These are phyloP conservation scores for Pseudonaja textilis DNA, from an alignment of 2,113 vertebrate species.

Conservation along the genomic window DNA sequence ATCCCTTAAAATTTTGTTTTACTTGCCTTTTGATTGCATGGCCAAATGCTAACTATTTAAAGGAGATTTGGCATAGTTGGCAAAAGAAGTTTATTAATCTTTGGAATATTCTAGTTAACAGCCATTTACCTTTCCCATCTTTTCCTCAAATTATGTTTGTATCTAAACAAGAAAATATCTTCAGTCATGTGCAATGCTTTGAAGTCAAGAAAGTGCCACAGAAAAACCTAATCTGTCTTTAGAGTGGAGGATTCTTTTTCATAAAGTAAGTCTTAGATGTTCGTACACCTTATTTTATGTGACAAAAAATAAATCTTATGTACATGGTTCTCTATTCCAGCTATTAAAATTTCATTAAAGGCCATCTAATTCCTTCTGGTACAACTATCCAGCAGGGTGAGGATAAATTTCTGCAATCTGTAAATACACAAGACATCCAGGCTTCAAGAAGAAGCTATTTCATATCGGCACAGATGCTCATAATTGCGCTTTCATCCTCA, in stretches of 20 bases:
- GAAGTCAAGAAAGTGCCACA: background rate
- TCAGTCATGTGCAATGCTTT: background rate
- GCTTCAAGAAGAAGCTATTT: slow-evolving; percentile 37
- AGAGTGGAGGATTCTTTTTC: background rate
- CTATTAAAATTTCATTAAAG: slow-evolving; percentile 43
- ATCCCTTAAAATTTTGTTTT: background rate
- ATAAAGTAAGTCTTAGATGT: background rate
- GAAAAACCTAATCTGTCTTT: background rate
- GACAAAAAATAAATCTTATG: slow-evolving; percentile 31
- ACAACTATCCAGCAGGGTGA: slow-evolving; percentile 25
- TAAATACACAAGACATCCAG: slow-evolving; percentile 32
- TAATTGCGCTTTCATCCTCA: slow-evolving; percentile 60
- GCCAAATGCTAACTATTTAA: background rate
- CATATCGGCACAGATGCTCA: slow-evolving; percentile 42
- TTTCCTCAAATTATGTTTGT: background rate
- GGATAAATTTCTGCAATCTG: slow-evolving; percentile 47
- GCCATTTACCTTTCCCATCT: background rate
- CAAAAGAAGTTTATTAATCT: background rate
- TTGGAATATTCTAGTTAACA: background rate
- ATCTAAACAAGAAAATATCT: background rate
- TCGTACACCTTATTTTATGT: slow-evolving; percentile 5
- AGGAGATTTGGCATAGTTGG: background rate
- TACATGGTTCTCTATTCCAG: slow-evolving; percentile 13
- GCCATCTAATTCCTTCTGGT: slow-evolving; percentile 18
- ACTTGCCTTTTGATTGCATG: background rate